phyloP scores from a whole-genome alignment of 2,113 vertebrate species.

The Hoplias malabaricus region DNA sequence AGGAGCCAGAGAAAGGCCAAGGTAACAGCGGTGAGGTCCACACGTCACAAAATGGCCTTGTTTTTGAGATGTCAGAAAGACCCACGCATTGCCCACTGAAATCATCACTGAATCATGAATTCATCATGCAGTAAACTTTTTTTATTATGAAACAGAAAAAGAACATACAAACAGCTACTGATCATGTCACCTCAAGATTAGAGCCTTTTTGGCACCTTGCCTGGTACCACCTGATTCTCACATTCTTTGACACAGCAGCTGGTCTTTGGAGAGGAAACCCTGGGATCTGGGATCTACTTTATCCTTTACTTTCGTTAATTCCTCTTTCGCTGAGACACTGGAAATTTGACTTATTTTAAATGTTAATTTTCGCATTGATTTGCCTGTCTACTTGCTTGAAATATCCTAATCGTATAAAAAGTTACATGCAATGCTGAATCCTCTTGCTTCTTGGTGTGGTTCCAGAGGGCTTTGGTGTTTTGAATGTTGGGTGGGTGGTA shows the following conservation, averaged over 20 bases:
- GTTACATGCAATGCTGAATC: neutral
- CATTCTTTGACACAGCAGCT: slow-evolving; percentile 24
- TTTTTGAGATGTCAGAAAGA: too few species aligned
- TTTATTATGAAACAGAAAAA: neutral
- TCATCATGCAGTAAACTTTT: slow-evolving; percentile 1
- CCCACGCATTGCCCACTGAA: neutral
- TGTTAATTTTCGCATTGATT: neutral
- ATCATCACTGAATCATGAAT: neutral
- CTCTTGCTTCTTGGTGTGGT: neutral
- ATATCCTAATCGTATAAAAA: neutral
- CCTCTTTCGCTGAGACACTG: neutral
- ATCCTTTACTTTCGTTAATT: neutral
- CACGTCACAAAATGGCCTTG: too few species aligned
- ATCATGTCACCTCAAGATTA: slow-evolving; percentile 62
- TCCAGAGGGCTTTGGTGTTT: slow-evolving; percentile 15
- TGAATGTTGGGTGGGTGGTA: neutral
- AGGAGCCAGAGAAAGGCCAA: slow-evolving; percentile 80
- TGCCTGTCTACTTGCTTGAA: neutral
- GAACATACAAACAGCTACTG: slow-evolving; percentile 34
- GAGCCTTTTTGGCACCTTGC: slow-evolving; percentile 44
- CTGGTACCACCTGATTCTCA: slow-evolving; percentile 10
- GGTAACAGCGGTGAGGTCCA: slow-evolving; percentile 72
- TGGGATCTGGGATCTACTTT: slow-evolving; percentile 5
- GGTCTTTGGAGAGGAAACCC: slow-evolving; percentile 41
- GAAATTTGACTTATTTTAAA: neutral